Percentiles rank a stretch among this genome's conserved stretches.
Conservation (phyloP, 2,888 invertebrate genomes). For the Scaptomyza flava region DNA sequence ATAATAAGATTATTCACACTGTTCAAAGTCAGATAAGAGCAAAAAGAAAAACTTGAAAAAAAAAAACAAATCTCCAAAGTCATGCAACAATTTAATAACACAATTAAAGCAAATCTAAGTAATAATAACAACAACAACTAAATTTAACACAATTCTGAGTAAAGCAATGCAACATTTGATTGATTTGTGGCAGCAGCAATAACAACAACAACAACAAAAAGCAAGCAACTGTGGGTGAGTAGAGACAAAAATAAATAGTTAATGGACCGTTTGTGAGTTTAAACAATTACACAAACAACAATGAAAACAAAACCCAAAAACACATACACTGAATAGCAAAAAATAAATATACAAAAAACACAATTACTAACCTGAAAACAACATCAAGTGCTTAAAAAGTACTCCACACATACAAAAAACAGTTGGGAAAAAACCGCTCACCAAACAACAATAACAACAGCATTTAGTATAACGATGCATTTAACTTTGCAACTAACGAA, state of each 20-base stretch:
- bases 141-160: constrained; percentile 21
- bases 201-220: constrained; percentile 13
- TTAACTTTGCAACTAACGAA: constrained; percentile 17
- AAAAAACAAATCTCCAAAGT: constrained; percentile 3
- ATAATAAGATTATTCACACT: neutral
- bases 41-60: constrained; percentile 6
- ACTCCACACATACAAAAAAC: constrained; percentile 4
- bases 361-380: constrained; percentile 17
- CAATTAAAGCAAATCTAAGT: constrained; percentile 20
- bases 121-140: constrained; percentile 18
- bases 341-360: neutral
- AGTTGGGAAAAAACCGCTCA: neutral
- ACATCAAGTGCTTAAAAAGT: constrained; percentile 28
- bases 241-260: constrained; percentile 65
- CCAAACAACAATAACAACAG: neutral
- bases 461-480: constrained; percentile 14
- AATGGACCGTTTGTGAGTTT: constrained; percentile 53
- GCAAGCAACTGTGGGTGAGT: constrained; percentile 61
- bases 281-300: constrained; percentile 55
- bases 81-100: constrained; percentile 29
- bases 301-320: constrained; percentile 8
- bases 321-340: neutral
- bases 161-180: constrained; percentile 53
- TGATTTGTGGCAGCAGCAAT: constrained; percentile 60
- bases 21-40: constrained; percentile 3